phyloP scores from a whole-genome alignment of 2,797 vertebrate genomes.

The Muscicapa comitata region DNA sequence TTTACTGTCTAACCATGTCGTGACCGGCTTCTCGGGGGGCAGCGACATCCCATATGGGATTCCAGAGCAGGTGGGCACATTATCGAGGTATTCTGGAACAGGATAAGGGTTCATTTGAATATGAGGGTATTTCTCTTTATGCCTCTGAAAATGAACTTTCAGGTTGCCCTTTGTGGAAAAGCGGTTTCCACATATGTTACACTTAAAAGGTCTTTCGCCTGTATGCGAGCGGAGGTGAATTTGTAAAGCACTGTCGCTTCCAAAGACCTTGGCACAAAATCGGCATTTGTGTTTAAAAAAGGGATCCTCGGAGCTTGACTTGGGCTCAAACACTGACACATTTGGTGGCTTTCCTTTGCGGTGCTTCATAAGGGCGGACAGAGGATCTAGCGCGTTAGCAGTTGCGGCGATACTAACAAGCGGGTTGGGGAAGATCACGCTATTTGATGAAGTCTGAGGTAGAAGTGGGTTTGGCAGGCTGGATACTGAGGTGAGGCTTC shows the following conservation, averaged over 20 bases:
- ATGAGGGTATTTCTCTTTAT: conserved; percentile 99
- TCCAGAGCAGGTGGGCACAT: conserved; percentile 96
- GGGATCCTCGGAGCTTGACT: conserved; percentile 94
- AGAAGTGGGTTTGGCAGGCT: conserved; percentile 89
- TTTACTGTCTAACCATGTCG: conserved; percentile 98
- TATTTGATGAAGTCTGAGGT: conserved; percentile 95
- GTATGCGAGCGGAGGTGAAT: conserved; percentile 99
- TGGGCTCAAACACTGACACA: conserved; percentile 96
- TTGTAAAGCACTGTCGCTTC: conserved; percentile 97
- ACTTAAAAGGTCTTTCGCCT: conserved; percentile 97
- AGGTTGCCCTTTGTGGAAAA: conserved; percentile 99
- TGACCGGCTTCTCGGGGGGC: conserved; percentile 96
- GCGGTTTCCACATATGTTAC: conserved; percentile 98
- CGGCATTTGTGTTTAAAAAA: conserved; percentile 99
- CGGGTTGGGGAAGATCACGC: conserved; percentile 98
- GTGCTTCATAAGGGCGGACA: conserved; percentile 95
- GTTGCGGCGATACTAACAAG: conserved; percentile 98
- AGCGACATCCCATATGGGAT: conserved; percentile 99
- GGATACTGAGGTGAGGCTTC: conserved; percentile 86
- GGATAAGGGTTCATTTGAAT: conserved; percentile 99
- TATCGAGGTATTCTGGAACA: conserved; percentile 99
- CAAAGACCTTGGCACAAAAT: conserved; percentile 99
- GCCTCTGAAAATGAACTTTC: conserved; percentile 99
- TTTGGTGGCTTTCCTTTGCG: conserved; percentile 98
- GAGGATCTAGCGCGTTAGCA: conserved; percentile 93